Evolutionary conservation across 2,113 vertebrate genomes (phyloP).

Genomic region (Nothobranchius furzeri): DNA sequence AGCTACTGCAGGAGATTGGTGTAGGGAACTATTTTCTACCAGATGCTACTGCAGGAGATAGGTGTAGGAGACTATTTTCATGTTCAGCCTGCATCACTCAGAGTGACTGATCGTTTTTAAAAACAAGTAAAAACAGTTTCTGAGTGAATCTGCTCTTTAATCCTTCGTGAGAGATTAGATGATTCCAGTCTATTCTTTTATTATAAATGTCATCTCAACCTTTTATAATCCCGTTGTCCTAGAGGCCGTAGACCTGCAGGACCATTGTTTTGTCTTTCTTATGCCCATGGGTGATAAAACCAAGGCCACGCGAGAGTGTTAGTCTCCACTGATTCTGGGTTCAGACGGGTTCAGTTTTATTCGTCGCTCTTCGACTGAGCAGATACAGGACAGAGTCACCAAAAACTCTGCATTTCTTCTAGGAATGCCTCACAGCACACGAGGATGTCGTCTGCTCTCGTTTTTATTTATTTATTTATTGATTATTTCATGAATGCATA

Average conservation of each 20-base stretch:
- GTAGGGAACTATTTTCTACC: too few relatives aligned
- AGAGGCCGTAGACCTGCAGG: slow-evolving; percentile 20
- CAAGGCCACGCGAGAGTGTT: slow-evolving; percentile 52
- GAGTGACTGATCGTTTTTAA: too few relatives aligned
- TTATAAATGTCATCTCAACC: slow-evolving; percentile 44
- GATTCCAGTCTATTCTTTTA: slow-evolving; percentile 11
- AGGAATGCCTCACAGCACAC: neutral
- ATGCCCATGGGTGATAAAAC: slow-evolving; percentile 46
- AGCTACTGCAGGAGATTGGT: too few relatives aligned
- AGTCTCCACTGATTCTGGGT: slow-evolving; percentile 49
- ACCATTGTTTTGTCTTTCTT: slow-evolving; percentile 63
- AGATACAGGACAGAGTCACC: too few relatives aligned
- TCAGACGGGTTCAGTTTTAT: slow-evolving; percentile 9
- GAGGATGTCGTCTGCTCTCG: neutral
- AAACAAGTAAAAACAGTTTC: too few relatives aligned
- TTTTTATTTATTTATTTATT: slow-evolving; percentile 8
- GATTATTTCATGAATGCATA: slow-evolving; percentile 34
- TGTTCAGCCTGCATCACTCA: too few relatives aligned
- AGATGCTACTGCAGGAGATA: too few relatives aligned
- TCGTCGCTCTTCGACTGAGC: too few relatives aligned
- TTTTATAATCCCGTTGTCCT: slow-evolving; percentile 38
- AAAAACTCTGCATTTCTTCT: slow-evolving; percentile 27
- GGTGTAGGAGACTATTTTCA: too few relatives aligned
- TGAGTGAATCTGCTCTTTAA: too few relatives aligned
- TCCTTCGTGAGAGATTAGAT: too few relatives aligned